Conservation (phyloP, 2,888 invertebrate species). For the Drosophila testacea region DNA sequence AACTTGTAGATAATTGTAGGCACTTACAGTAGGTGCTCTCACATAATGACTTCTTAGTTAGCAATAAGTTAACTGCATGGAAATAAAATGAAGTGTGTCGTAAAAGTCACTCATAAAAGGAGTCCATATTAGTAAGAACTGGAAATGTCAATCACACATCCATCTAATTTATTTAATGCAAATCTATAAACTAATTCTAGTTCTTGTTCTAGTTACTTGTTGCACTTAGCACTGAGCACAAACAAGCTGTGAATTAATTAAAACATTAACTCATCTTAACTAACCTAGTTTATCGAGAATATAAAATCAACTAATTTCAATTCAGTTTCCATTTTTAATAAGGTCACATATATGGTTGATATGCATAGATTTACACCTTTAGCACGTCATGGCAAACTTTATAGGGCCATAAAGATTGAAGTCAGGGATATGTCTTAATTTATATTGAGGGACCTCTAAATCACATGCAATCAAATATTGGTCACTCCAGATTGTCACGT, state of each 20-base stretch:
- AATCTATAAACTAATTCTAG: constrained; percentile 23
- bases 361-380: constrained; percentile 37
- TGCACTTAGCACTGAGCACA: constrained; percentile 16
- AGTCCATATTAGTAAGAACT: constrained; percentile 28
- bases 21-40: constrained; percentile 35
- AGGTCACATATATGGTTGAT: constrained; percentile 25
- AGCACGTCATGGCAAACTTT: constrained; percentile 34
- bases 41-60: not conserved
- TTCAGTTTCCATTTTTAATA: constrained; percentile 17
- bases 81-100: constrained; percentile 8
- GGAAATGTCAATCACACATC: constrained; percentile 33
- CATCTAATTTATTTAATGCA: constrained; percentile 33
- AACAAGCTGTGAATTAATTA: constrained; percentile 45
- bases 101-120: constrained; percentile 22
- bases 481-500: constrained; percentile 66
- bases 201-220: constrained; percentile 23
- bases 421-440: constrained; percentile 30
- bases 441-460: constrained; percentile 6
- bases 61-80: not conserved
- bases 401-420: constrained; percentile 31
- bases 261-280: constrained; percentile 47
- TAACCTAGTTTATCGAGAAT: constrained; percentile 44
- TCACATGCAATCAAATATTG: constrained; percentile 5
- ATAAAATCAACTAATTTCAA: constrained; percentile 22
- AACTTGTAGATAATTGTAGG: constrained; percentile 52